These are phyloP conservation scores for Leptodactylus fallax DNA, from an alignment of 2,797 vertebrate genomes.

Conservation along the genomic window DNA sequence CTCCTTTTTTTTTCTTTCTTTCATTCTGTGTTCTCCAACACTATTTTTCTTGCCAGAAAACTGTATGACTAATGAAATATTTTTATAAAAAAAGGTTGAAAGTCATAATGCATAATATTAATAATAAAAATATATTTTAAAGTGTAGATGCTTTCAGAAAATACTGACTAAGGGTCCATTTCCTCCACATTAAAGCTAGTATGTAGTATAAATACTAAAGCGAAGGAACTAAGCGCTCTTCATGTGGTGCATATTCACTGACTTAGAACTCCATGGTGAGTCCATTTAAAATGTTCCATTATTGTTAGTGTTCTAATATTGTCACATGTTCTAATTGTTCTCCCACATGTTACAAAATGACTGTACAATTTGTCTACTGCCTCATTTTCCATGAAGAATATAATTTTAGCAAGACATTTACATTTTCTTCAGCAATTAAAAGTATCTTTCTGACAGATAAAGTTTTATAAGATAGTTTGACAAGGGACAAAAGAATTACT, in stretches of 20 bases:
- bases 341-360: not conserved
- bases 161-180: not conserved
- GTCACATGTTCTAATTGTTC: conserved; percentile 8
- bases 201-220: not conserved
- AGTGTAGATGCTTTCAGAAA: not conserved
- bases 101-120: not conserved
- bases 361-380: not conserved
- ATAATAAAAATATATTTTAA: not conserved
- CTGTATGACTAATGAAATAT: no score
- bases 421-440: not conserved
- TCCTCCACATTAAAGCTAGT: not conserved
- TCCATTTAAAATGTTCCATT: conserved; percentile 17
- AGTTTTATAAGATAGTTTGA: not conserved
- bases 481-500: not conserved
- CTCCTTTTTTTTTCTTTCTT: no score
- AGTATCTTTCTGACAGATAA: not conserved
- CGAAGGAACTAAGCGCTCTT: not conserved
- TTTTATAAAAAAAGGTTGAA: no score
- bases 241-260: not conserved
- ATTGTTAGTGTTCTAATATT: conserved; percentile 1
- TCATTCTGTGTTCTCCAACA: no score
- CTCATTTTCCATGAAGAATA: not conserved
- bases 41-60: no score
- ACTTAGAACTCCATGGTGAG: not conserved
- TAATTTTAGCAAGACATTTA: not conserved